These are phyloP conservation scores for Etheostoma nigrum DNA, from an alignment of 2,797 vertebrate genomes.

Conservation along the genomic window DNA sequence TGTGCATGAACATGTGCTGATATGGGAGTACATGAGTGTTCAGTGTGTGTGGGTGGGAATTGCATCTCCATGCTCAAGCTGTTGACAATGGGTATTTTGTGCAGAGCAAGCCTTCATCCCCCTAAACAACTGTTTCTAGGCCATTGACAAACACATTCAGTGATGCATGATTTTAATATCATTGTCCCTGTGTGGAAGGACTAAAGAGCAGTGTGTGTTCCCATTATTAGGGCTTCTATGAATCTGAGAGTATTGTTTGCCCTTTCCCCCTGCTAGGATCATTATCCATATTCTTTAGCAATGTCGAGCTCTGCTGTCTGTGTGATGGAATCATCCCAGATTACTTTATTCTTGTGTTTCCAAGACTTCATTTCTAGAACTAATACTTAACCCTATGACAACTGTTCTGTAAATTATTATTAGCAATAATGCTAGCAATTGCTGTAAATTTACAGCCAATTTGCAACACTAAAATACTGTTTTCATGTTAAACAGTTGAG, in stretches of 20 bases:
- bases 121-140: conserved; percentile 28
- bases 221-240: background rate
- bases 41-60: conserved; percentile 19
- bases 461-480: too few species aligned
- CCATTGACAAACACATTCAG: conserved; percentile 5
- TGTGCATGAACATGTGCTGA: conserved; percentile 3
- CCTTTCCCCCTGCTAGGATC: background rate
- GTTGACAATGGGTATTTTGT: conserved; percentile 17
- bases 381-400: background rate
- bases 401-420: background rate
- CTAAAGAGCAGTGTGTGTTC: background rate
- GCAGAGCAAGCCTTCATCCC: conserved; percentile 2
- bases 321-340: background rate
- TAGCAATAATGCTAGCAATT: too few species aligned
- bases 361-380: background rate
- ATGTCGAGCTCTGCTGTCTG: background rate
- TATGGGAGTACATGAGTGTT: background rate
- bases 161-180: conserved; percentile 56
- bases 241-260: background rate
- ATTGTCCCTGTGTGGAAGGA: conserved; percentile 22
- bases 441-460: too few species aligned
- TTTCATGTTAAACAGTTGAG: too few species aligned
- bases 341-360: background rate
- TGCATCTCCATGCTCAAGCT: conserved; percentile 27
- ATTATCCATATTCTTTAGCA: background rate